Evolutionary conservation across 2,888 invertebrate genomes (phyloP), one percentile per base, ranked within the genome.

Genomic region (Cylloceria caligata): DNA sequence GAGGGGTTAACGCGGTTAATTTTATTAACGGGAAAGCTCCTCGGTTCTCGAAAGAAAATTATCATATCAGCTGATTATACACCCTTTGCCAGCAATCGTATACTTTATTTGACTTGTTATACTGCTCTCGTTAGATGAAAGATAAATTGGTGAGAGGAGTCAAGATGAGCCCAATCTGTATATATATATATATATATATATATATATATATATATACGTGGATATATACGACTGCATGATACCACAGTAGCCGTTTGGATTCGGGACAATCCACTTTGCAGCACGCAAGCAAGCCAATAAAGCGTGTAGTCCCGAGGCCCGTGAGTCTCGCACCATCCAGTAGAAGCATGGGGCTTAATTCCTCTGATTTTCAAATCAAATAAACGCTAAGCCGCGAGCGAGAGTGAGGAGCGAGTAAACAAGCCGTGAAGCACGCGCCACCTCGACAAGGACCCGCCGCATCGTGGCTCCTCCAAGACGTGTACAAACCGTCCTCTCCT

Each of bases 291-390:
- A 45, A 75, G 75, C 75, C 77, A 84, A 82, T 80, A 82, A 84
- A 84, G 62, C 49, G 16, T 27, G 21, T 16, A 19, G 27, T 73
- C 21, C 55, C 57, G 65, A 13, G 72, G 52, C 62, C 64, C 62
- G 73, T 34, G 60, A 36, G 60, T 67, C 68, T 75, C 80, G 60
- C 68, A 55, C 75, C 65, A 64, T 52, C 52, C 69, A 34, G 19
- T 39, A 11, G 57, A 68, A 75, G 39, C 21, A n/a, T 79, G 62
- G 55, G 71, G 62, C 81, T 84, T 85, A 79, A 84, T 84, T 83
- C 71, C 64, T 74, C 71, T 83, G 82, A 84, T 83, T 84, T 81
- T 77, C 57, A 86, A 86, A 86, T 84, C 84, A 84, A 86, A 84
- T 74, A 85, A 19, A 83, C 11, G 49, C 27, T 7, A 62, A 75